Conservation (phyloP, 2,888 invertebrate genomes). For the Thumatha senex region DNA sequence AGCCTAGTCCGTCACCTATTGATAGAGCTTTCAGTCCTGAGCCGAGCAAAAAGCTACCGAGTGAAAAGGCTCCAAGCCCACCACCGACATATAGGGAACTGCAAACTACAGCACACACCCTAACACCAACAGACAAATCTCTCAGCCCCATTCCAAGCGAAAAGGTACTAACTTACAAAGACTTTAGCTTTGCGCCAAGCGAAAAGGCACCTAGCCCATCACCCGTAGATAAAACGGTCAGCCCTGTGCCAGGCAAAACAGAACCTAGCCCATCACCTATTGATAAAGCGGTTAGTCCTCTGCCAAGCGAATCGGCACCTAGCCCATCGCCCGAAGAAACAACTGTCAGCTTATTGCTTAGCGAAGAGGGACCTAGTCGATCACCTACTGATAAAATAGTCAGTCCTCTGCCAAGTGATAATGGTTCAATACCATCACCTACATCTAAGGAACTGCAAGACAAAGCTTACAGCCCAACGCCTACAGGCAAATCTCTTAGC, state of each 20-base stretch:
- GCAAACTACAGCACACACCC: conserved; percentile 8
- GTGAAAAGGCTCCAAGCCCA: conserved; percentile 1
- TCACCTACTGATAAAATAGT: neutral
- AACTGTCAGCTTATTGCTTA: neutral
- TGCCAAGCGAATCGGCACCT: neutral
- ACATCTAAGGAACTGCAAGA: neutral
- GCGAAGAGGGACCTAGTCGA: neutral
- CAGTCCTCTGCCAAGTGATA: neutral
- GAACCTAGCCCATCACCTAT: conserved; percentile 7
- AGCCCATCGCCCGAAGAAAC: conserved; percentile 1
- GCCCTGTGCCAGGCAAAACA: conserved; percentile 3
- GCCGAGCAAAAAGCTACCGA: neutral
- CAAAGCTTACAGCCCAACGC: conserved; percentile 1
- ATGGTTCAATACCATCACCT: neutral
- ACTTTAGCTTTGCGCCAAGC: neutral
- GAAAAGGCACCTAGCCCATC: conserved; percentile 12
- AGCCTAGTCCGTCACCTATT: neutral
- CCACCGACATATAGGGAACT: conserved; percentile 5
- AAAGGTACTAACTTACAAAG: conserved; percentile 2
- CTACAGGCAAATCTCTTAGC: conserved; percentile 1
- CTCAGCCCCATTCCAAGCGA: neutral
- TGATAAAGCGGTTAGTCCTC: neutral
- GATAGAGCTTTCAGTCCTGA: neutral
- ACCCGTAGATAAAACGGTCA: conserved; percentile 8
- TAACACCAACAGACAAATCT: neutral